Conservation (phyloP, 2,888 invertebrate genomes). For the Tachina grossa region DNA sequence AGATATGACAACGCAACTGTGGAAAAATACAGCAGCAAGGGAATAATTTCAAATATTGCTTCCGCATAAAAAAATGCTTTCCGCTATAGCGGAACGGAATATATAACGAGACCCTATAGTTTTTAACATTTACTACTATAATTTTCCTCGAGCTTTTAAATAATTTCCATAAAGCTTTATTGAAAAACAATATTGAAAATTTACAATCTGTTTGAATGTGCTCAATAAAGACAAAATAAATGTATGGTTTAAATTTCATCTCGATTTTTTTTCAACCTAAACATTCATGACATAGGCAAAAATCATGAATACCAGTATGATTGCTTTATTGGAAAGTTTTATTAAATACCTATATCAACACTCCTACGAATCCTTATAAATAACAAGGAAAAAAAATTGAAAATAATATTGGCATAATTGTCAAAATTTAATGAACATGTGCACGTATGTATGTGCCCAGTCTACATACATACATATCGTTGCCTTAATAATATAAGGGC, state of each 20-base stretch:
- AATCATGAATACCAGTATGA: neutral
- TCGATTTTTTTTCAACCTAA: neutral
- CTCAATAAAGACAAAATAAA: neutral
- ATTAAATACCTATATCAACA: neutral
- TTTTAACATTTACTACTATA: neutral
- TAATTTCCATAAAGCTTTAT: slow-evolving; percentile 37
- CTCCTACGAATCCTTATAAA: neutral
- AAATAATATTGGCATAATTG: neutral
- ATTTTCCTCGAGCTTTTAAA: slow-evolving; percentile 11
- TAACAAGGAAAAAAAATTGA: neutral
- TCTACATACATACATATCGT: too few species aligned
- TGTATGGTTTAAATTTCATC: slow-evolving; percentile 5
- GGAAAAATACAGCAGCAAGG: too few species aligned
- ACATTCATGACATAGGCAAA: too few species aligned
- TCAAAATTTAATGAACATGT: neutral
- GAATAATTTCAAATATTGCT: too few species aligned
- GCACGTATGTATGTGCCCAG: neutral
- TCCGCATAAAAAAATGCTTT: too few species aligned
- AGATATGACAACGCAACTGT: too few species aligned
- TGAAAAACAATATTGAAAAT: slow-evolving; percentile 33
- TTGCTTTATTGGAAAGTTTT: slow-evolving; percentile 29
- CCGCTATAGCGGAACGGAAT: too few species aligned
- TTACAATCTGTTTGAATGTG: slow-evolving; percentile 42
- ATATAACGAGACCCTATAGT: too few species aligned
- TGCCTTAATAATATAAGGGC: too few species aligned